phyloP scores from a whole-genome alignment of 2,888 invertebrate genomes.

The Thysanoteuthis rhombus region DNA sequence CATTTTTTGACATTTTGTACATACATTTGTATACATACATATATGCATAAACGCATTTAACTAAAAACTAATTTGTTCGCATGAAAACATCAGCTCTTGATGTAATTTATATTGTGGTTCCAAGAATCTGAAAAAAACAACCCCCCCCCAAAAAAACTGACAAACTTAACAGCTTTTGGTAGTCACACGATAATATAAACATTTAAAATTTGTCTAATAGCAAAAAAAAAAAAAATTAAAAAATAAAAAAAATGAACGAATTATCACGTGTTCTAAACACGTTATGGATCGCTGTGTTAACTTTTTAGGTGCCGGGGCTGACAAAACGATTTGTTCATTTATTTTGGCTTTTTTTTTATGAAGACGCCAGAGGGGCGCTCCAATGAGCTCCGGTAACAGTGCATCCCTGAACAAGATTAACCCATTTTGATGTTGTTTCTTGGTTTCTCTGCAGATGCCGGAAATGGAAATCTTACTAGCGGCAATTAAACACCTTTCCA shows the following conservation, averaged over 20 bases:
- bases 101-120: not conserved
- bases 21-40: not conserved
- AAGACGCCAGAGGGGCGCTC: too few species aligned
- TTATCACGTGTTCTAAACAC: too few species aligned
- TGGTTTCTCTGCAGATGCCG: too few species aligned
- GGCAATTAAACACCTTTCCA: not conserved
- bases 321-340: too few species aligned
- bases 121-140: not conserved
- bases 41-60: not conserved
- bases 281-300: too few species aligned
- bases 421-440: not conserved
- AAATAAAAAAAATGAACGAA: not conserved
- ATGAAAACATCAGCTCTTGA: not conserved
- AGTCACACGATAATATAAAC: not conserved
- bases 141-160: too few species aligned
- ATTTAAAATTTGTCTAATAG: not conserved
- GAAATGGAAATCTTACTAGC: too few species aligned
- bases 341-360: too few species aligned
- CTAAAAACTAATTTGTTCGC: not conserved
- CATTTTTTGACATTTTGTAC: not conserved
- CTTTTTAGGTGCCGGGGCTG: too few species aligned
- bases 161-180: not conserved
- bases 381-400: too few species aligned
- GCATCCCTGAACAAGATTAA: too few species aligned
- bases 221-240: too few species aligned